phyloP scores from a whole-genome alignment of 2,113 vertebrate genomes.

The Myrmophylax atrothorax region DNA sequence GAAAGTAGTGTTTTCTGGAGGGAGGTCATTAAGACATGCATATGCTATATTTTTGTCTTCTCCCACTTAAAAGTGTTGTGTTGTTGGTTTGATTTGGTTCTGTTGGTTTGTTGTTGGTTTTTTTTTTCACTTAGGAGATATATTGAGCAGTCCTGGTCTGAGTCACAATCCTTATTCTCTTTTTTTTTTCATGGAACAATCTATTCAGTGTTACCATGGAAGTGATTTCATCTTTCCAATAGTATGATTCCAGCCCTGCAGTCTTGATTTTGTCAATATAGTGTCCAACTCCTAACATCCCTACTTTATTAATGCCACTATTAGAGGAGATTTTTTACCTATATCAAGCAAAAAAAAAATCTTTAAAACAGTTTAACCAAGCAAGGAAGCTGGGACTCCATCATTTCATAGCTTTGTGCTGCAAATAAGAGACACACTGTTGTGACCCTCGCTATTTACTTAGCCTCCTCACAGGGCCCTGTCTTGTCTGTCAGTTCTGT shows the following conservation, averaged over 20 bases:
- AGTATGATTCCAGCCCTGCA: not conserved
- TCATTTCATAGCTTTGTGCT: not conserved
- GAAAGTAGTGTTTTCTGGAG: not conserved
- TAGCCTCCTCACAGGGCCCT: not conserved
- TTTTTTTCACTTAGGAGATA: not conserved
- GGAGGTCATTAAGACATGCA: not conserved
- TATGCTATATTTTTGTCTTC: not conserved
- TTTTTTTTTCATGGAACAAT: not conserved
- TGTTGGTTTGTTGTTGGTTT: no score
- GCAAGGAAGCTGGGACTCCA: not conserved
- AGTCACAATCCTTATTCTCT: conserved; percentile 9
- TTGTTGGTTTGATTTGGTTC: not conserved
- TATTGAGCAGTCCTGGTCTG: conserved; percentile 2
- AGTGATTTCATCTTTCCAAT: conserved; percentile 39
- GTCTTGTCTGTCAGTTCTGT: not conserved
- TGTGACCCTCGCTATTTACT: not conserved
- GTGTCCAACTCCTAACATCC: not conserved
- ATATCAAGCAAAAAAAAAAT: not conserved
- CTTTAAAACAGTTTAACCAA: not conserved
- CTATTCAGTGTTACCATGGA: conserved; percentile 62
- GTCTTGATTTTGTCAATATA: conserved; percentile 12
- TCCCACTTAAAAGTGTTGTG: not conserved
- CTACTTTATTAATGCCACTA: not conserved
- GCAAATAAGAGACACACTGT: not conserved
- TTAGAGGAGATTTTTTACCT: not conserved